Percentiles rank a stretch among this genome's conserved stretches.
Evolutionary conservation across 2,888 invertebrate species (phyloP).

Genomic region (Nematopogon swammerdamellus): DNA sequence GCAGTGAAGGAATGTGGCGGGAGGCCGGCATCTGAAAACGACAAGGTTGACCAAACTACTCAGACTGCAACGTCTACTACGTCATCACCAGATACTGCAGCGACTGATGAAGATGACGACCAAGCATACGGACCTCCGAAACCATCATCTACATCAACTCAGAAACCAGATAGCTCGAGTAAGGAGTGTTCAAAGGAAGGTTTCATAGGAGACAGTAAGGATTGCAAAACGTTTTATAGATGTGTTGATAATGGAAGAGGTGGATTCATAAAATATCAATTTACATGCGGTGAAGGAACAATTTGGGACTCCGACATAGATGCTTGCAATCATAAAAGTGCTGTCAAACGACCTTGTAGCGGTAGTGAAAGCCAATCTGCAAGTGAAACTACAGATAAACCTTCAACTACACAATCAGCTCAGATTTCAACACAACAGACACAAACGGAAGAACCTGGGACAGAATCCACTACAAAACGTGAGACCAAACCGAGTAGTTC

Average conservation of each 20-base stretch:
- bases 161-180: neutral
- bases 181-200: constrained; percentile 56
- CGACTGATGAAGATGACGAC: constrained; percentile 5
- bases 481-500: constrained; percentile 10
- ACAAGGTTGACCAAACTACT: constrained; percentile 9
- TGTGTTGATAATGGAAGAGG: constrained; percentile 62
- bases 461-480: neutral
- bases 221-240: constrained; percentile 71
- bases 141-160: constrained; percentile 1
- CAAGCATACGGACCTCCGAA: neutral
- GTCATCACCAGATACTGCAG: neutral
- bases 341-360: constrained; percentile 23
- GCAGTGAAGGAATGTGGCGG: constrained; percentile 21
- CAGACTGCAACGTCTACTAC: constrained; percentile 4
- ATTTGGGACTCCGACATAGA: constrained; percentile 62
- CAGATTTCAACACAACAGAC: neutral
- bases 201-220: constrained; percentile 61
- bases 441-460: neutral
- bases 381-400: neutral
- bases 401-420: neutral
- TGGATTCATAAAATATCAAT: constrained; percentile 62
- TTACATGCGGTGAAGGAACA: constrained; percentile 68
- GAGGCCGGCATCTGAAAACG: constrained; percentile 9
- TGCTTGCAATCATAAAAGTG: constrained; percentile 52
- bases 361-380: neutral